phyloP scores from a whole-genome alignment of 2,888 invertebrate species.

The Ectemnius lituratus region DNA sequence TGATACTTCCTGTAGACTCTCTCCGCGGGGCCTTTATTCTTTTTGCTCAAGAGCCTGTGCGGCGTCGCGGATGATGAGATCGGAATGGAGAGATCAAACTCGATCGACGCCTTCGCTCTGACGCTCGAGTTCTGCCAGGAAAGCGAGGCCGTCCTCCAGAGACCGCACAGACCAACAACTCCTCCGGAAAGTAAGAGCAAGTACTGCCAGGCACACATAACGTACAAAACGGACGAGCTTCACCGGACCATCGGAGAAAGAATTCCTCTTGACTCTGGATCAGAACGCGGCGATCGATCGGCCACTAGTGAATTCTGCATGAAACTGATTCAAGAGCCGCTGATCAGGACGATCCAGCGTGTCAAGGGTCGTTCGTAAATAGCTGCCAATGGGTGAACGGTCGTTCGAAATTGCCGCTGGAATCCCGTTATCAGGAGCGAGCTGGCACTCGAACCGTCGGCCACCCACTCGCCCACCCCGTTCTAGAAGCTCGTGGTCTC shows the following conservation, averaged over 20 bases:
- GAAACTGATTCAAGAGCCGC: conserved; percentile 43
- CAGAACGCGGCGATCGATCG: conserved; percentile 18
- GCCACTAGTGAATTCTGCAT: conserved; percentile 14
- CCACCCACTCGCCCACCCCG: background rate
- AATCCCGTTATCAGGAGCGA: conserved; percentile 64
- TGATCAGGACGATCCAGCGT: conserved; percentile 9
- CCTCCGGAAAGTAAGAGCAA: conserved; percentile 61
- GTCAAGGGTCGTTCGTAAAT: conserved; percentile 64
- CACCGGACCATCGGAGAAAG: background rate
- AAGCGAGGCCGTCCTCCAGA: conserved; percentile 67
- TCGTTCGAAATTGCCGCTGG: conserved; percentile 64
- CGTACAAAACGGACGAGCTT: background rate
- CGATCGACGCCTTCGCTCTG: conserved; percentile 69
- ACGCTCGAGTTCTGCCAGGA: conserved; percentile 60
- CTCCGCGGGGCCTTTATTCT: conserved; percentile 34
- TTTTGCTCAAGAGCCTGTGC: conserved; percentile 36
- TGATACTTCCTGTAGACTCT: conserved; percentile 55
- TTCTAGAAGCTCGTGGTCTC: no score
- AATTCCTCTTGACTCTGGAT: conserved; percentile 5
- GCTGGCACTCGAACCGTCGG: conserved; percentile 63
- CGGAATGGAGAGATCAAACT: conserved; percentile 69
- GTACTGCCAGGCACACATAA: conserved; percentile 48
- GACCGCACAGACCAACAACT: conserved; percentile 59
- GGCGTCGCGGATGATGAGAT: conserved; percentile 48
- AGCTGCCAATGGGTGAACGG: conserved; percentile 63